Evolutionary conservation across 2,797 vertebrate species (phyloP).

Genomic region (Setipinna tenuifilis): DNA sequence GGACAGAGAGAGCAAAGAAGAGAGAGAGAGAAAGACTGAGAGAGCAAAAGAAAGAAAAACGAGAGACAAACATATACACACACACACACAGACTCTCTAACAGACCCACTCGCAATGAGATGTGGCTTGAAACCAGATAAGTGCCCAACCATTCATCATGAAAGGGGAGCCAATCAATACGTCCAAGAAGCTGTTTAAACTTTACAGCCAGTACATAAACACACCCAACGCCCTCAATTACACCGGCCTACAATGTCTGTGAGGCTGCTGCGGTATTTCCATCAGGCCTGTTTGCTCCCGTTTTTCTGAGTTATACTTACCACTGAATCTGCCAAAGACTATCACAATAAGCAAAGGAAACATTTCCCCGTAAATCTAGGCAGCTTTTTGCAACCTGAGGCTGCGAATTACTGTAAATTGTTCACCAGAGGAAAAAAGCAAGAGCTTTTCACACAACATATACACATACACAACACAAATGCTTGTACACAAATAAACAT

Average conservation of each 20-base stretch:
- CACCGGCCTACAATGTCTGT: background rate
- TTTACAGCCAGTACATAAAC: slow-evolving; percentile 19
- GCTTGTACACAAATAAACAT: background rate
- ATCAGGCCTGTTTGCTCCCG: background rate
- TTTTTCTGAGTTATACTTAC: background rate
- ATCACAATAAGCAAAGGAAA: background rate
- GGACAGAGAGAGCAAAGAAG: background rate
- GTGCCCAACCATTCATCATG: slow-evolving; percentile 1
- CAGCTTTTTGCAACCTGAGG: background rate
- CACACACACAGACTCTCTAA: background rate
- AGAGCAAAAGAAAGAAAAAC: no score
- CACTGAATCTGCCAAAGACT: background rate
- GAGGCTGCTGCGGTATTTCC: background rate
- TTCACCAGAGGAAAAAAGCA: background rate
- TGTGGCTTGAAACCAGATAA: slow-evolving; percentile 1
- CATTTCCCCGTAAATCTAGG: background rate
- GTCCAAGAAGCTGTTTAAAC: slow-evolving; percentile 17
- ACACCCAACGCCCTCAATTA: background rate
- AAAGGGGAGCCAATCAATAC: slow-evolving; percentile 11
- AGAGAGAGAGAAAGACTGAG: background rate
- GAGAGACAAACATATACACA: background rate
- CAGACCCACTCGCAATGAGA: background rate
- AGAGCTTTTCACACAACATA: background rate
- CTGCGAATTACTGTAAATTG: background rate
- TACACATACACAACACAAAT: background rate